These are phyloP conservation scores for Papilio helenus DNA, from an alignment of 1,140 invertebrate genomes.

Conservation along the genomic window DNA sequence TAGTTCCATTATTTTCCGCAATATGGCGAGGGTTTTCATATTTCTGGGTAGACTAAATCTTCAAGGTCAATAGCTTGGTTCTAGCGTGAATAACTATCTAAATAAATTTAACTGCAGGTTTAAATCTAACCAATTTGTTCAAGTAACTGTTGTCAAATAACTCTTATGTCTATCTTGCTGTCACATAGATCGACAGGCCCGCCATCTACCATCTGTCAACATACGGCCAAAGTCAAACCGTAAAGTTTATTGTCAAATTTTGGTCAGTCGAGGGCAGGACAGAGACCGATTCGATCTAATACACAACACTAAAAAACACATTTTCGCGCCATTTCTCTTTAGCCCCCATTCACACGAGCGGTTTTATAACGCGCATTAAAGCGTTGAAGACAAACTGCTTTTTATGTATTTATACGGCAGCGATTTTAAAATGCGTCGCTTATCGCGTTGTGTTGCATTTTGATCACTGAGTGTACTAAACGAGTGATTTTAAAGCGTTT, in stretches of 20 bases:
- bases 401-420: no score
- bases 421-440: no score
- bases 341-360: no score
- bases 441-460: no score
- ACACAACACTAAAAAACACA: slow-evolving; percentile 32
- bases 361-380: no score
- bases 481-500: no score
- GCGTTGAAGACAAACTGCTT: no score
- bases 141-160: background rate
- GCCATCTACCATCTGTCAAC: background rate
- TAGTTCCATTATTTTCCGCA: no score
- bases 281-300: slow-evolving; percentile 49
- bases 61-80: background rate
- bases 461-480: no score
- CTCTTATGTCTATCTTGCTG: background rate
- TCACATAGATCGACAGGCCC: background rate
- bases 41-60: background rate
- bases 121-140: background rate
- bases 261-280: slow-evolving; percentile 69
- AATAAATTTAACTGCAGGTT: background rate
- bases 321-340: background rate
- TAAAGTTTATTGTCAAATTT: slow-evolving; percentile 79
- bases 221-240: background rate
- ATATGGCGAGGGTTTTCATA: no score
- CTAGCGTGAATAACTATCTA: background rate